These are phyloP conservation scores for Ctenopoma kingsleyae DNA, from an alignment of 2,797 vertebrate species.

Conservation along the genomic window DNA sequence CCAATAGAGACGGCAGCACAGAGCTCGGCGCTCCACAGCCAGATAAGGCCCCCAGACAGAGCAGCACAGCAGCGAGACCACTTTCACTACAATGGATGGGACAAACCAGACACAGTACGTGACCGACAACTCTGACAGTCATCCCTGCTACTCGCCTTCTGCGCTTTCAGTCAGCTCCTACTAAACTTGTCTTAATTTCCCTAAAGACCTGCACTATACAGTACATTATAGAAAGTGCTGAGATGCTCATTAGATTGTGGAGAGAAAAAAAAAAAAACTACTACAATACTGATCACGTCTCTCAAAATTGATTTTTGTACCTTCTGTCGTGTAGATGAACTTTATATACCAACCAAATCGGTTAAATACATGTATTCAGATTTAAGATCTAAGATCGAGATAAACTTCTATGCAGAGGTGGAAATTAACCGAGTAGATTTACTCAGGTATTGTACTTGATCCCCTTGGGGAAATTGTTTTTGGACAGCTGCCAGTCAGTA, in stretches of 20 bases:
- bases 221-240: conserved; percentile 4
- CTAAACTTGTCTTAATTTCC: conserved; percentile 45
- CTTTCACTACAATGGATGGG: conserved; percentile 54
- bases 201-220: conserved; percentile 18
- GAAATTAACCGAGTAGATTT: too few relatives aligned
- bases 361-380: not conserved
- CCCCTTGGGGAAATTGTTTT: too few relatives aligned
- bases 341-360: not conserved
- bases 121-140: conserved; percentile 41
- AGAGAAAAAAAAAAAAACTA: conserved; percentile 1
- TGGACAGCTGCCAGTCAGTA: too few relatives aligned
- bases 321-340: not conserved
- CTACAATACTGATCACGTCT: conserved; percentile 10
- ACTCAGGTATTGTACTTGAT: too few relatives aligned
- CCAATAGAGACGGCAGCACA: conserved; percentile 73
- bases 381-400: not conserved
- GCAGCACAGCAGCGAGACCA: conserved; percentile 54
- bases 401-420: too few relatives aligned
- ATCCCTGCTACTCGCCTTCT: not conserved
- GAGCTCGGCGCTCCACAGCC: conserved; percentile 56
- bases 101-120: conserved; percentile 39
- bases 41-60: conserved; percentile 78
- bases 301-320: not conserved
- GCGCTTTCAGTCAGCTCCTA: not conserved
- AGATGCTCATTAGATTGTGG: conserved; percentile 30